Evolutionary conservation across 1,140 invertebrate species (phyloP), one percentile per base, ranked within the genome.

Genomic region (Onthophagus taurus): DNA sequence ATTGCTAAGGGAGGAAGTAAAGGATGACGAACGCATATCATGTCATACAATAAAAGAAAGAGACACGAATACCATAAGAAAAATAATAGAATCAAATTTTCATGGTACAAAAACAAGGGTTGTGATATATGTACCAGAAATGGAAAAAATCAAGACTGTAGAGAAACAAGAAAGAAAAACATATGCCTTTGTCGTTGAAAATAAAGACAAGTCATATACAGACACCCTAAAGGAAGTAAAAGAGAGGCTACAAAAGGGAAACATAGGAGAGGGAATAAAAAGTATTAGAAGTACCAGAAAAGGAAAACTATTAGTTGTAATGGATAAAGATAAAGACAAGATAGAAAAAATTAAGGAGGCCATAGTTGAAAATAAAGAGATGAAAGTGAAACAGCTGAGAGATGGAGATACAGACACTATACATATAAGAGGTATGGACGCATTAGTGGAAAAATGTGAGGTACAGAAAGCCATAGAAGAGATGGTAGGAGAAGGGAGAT

Each of bases 211-310:
- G n/a, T n/a, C n/a, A n/a, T n/a, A n/a, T 37, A 13, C 5, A 12
- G 38, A 41, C 23, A 41, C n/a, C 4, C 23, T 41, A 12, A 24
- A 14, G 11, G 8, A 24, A 26, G 23, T 41, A 9, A 41, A 41
- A 16, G 9, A 4, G 4, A 9, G 11, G 4, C 14, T 41, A 26
- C 5, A 4, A 18, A 16, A 26, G n/a, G 29, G 16, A 5, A 26
- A 26, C 4, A 24, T n/a, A 26, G 14, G n/a, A 5, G 23, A 41
- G n/a, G 23, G 18, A 9, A 26, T 41, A 4, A 12, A 16, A 26
- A 26, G 23, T 8, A 26, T 26, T 14, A 41, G 38, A 41, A 26
- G 38, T 11, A 41, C 38, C 7, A 41, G 16, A 26, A 24, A 26
- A 4, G 38, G 38, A 9, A 29, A 11, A 4, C 14, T 41, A n/a